phyloP scores from a whole-genome alignment of 2,888 invertebrate genomes.

The Apantesis nais region DNA sequence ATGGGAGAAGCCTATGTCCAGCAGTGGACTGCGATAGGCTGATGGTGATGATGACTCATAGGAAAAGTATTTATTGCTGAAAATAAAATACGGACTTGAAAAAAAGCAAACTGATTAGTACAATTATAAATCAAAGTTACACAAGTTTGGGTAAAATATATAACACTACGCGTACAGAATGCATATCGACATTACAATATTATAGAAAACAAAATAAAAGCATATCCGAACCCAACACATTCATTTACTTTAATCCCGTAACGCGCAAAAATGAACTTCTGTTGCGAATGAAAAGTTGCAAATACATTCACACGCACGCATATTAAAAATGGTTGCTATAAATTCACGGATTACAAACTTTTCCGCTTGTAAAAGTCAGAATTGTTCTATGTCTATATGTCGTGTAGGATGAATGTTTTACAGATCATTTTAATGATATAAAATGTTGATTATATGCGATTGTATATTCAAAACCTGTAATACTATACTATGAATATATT shows the following conservation, averaged over 20 bases:
- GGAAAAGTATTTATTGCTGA: background rate
- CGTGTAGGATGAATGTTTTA: constrained; percentile 19
- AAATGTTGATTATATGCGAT: background rate
- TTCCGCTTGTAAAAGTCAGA: constrained; percentile 36
- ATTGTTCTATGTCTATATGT: constrained; percentile 24
- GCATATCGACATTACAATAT: constrained; percentile 6
- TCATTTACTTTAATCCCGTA: constrained; percentile 31
- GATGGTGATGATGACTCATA: too few species aligned
- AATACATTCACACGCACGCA: constrained; percentile 39
- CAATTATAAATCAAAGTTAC: background rate
- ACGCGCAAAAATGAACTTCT: constrained; percentile 27
- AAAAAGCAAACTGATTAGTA: background rate
- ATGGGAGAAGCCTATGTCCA: too few species aligned
- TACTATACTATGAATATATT: background rate
- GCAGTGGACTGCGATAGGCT: too few species aligned
- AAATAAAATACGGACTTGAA: background rate
- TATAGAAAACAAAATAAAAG: constrained; percentile 33
- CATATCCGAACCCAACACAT: constrained; percentile 19
- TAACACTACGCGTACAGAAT: too few species aligned
- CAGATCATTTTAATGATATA: constrained; percentile 23
- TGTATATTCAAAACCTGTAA: background rate
- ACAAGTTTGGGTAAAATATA: background rate
- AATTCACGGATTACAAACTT: constrained; percentile 47
- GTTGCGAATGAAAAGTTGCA: constrained; percentile 21
- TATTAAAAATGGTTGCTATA: constrained; percentile 44